Evolutionary conservation across 2,113 vertebrate species (phyloP).

Genomic region (Amphilophus citrinellus): DNA sequence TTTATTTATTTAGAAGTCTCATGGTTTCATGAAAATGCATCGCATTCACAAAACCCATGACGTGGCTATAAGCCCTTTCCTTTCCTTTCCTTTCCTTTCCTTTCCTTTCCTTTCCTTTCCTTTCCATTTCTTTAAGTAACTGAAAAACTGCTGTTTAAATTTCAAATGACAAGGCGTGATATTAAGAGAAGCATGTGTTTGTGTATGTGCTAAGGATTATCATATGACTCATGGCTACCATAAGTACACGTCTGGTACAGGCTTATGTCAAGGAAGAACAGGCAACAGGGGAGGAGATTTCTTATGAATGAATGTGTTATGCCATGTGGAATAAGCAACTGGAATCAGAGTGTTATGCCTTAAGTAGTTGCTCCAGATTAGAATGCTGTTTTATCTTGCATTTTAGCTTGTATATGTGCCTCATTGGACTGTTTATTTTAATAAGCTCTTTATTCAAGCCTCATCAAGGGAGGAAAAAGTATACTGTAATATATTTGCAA

Average conservation of each 20-base stretch:
- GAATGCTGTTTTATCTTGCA: not conserved
- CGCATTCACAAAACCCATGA: conserved; percentile 65
- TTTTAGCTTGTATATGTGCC: not conserved
- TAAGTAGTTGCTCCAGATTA: not conserved
- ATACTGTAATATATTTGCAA: not conserved
- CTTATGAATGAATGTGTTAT: conserved; percentile 17
- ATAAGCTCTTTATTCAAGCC: not conserved
- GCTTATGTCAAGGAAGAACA: conserved; percentile 11
- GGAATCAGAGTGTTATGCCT: not conserved
- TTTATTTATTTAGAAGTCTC: conserved; percentile 63
- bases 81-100: not conserved
- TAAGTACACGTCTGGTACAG: conserved; percentile 7
- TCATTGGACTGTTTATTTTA: not conserved
- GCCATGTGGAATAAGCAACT: not conserved
- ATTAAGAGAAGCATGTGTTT: not conserved
- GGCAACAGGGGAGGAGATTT: not conserved
- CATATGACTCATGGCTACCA: conserved; percentile 47
- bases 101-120: not conserved
- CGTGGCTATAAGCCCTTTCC: conserved; percentile 22
- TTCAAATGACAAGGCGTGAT: conserved; percentile 2
- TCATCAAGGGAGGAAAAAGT: not conserved
- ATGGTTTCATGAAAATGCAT: conserved; percentile 59
- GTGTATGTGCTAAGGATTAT: conserved; percentile 39
- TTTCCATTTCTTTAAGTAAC: not conserved
- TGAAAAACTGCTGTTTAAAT: not conserved